Conservation (phyloP, 2,113 vertebrate genomes). For the Erinaceus europaeus region DNA sequence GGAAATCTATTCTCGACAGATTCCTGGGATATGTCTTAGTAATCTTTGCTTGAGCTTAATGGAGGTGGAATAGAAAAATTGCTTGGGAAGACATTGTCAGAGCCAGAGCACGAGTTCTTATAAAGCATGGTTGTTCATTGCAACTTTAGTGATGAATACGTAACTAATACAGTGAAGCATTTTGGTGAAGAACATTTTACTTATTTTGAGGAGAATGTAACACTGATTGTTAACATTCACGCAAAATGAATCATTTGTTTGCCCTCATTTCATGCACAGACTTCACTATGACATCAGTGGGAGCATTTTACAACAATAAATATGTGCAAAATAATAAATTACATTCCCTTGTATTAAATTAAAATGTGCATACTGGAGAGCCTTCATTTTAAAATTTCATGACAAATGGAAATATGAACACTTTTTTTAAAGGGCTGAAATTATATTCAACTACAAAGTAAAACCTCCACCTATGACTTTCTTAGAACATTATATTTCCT, state of each 20-base stretch:
- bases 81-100: too few species aligned
- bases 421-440: slow-evolving; percentile 2
- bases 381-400: slow-evolving; percentile 65
- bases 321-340: slow-evolving; percentile 62
- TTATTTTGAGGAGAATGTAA: not conserved
- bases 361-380: slow-evolving; percentile 34
- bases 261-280: slow-evolving; percentile 53
- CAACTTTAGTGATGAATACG: not conserved
- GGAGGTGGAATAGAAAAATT: too few species aligned
- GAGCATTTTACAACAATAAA: slow-evolving; percentile 52
- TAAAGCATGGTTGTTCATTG: too few species aligned
- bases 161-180: not conserved
- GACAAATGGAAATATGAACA: slow-evolving; percentile 57
- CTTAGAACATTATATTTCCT: not conserved
- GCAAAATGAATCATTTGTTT: slow-evolving; percentile 56
- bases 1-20: too few species aligned
- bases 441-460: slow-evolving; percentile 25
- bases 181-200: slow-evolving; percentile 36
- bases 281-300: slow-evolving; percentile 57
- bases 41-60: too few species aligned
- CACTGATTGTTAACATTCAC: slow-evolving; percentile 60
- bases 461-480: not conserved
- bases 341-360: slow-evolving; percentile 45
- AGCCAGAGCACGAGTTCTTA: too few species aligned
- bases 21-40: too few species aligned